Conservation (phyloP, 2,797 vertebrate genomes). For the Emydoidea blandingii region DNA sequence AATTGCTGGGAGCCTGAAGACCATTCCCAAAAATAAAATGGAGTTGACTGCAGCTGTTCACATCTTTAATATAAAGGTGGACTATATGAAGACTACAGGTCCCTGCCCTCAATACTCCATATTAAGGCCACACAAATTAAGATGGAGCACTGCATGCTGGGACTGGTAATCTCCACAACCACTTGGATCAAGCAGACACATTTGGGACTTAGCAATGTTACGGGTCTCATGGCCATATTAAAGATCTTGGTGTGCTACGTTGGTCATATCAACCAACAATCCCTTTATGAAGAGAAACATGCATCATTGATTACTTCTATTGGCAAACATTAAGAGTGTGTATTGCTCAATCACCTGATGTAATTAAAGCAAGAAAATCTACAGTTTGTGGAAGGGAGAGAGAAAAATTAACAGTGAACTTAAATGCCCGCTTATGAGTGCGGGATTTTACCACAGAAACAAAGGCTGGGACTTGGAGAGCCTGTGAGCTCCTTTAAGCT, state of each 20-base stretch:
- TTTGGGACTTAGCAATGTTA: not conserved
- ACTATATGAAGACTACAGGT: accelerated
- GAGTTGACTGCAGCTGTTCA: not conserved
- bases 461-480: not conserved
- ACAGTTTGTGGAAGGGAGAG: not conserved
- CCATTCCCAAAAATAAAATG: not conserved
- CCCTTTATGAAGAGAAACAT: not conserved
- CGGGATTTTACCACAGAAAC: not conserved
- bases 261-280: not conserved
- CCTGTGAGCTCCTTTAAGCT: not conserved
- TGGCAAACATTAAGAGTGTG: not conserved
- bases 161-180: too few species aligned
- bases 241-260: not conserved
- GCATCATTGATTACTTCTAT: not conserved
- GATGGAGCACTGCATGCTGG: not conserved
- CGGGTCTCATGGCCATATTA: not conserved
- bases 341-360: not conserved
- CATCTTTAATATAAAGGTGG: not conserved
- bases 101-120: not conserved
- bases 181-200: not conserved
- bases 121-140: not conserved
- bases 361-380: not conserved
- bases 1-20: not conserved
- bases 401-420: not conserved
- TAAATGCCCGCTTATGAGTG: not conserved